A percentile compares a stretch with the other conserved stretches of the same genome.
These are phyloP conservation scores for Tenualosa ilisha DNA, from an alignment of 2,797 vertebrate species.

Conservation along the genomic window DNA sequence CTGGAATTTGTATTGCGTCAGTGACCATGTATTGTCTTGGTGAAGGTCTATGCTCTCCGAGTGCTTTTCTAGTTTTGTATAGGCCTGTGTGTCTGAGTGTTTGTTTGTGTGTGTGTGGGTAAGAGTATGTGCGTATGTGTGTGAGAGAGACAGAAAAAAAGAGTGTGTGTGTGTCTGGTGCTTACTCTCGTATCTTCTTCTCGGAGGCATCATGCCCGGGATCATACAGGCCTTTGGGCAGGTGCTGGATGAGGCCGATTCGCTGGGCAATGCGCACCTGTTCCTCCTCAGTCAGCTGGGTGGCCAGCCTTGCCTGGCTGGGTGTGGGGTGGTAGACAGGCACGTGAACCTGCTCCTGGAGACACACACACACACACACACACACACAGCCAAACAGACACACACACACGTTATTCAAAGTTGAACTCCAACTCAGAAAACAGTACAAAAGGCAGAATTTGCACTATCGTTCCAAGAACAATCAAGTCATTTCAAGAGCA, in stretches of 20 bases:
- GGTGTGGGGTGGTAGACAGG: slow-evolving; percentile 89
- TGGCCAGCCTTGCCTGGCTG: slow-evolving; percentile 86
- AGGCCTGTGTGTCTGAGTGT: background rate
- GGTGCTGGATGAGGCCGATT: slow-evolving; percentile 89
- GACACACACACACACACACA: background rate
- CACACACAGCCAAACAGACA: background rate
- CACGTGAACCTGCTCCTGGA: slow-evolving; percentile 83
- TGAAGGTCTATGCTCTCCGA: too few relatives aligned
- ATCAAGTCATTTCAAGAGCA: background rate
- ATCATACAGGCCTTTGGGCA: slow-evolving; percentile 86
- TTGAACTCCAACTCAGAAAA: background rate
- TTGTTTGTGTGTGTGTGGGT: background rate
- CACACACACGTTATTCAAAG: background rate
- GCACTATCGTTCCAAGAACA: background rate
- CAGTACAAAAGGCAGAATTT: background rate
- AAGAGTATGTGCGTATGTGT: slow-evolving; percentile 28
- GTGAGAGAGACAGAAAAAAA: too few relatives aligned
- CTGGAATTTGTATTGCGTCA: too few relatives aligned
- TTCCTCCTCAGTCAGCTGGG: slow-evolving; percentile 88
- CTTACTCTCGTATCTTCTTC: slow-evolving; percentile 90
- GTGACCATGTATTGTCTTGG: too few relatives aligned
- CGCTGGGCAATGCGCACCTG: slow-evolving; percentile 87
- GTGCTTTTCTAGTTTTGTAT: too few relatives aligned
- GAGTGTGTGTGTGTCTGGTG: slow-evolving; percentile 29
- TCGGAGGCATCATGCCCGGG: slow-evolving; percentile 84